Conservation (phyloP, 2,888 invertebrate genomes). For the Lasioglossum calceatum region DNA sequence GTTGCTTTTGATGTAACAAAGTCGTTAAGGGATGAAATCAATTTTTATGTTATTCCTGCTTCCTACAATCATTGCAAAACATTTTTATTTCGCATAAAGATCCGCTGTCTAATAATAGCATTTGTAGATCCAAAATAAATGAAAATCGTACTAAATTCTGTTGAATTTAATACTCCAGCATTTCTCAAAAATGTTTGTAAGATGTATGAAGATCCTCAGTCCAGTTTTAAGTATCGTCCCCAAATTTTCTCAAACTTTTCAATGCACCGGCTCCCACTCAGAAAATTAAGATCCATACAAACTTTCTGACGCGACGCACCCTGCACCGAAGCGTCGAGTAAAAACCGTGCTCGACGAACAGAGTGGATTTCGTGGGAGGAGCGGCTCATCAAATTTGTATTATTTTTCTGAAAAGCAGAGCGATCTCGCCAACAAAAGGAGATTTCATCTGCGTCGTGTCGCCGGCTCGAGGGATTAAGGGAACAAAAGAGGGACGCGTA, state of each 20-base stretch:
- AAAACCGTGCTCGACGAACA: background rate
- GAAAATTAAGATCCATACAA: background rate
- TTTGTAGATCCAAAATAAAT: too few relatives aligned
- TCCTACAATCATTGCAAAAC: too few relatives aligned
- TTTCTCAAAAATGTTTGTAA: too few relatives aligned
- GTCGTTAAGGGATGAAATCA: too few relatives aligned
- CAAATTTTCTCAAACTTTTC: background rate
- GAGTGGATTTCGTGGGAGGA: background rate
- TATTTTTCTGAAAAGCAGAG: background rate
- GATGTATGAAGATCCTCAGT: too few relatives aligned
- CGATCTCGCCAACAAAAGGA: background rate
- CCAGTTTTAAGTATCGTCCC: background rate
- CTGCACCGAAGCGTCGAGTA: background rate
- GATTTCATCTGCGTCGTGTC: background rate
- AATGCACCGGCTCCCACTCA: background rate
- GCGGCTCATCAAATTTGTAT: background rate
- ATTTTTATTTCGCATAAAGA: too few relatives aligned
- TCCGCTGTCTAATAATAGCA: too few relatives aligned
- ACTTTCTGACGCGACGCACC: background rate
- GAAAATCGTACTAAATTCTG: too few relatives aligned
- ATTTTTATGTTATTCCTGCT: too few relatives aligned
- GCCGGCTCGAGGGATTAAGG: background rate
- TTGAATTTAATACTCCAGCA: too few relatives aligned
- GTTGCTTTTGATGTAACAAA: too few relatives aligned
- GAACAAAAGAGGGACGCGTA: conserved; percentile 20